Evolutionary conservation across 2,113 vertebrate genomes (phyloP).

Genomic region (Prolemur simus): DNA sequence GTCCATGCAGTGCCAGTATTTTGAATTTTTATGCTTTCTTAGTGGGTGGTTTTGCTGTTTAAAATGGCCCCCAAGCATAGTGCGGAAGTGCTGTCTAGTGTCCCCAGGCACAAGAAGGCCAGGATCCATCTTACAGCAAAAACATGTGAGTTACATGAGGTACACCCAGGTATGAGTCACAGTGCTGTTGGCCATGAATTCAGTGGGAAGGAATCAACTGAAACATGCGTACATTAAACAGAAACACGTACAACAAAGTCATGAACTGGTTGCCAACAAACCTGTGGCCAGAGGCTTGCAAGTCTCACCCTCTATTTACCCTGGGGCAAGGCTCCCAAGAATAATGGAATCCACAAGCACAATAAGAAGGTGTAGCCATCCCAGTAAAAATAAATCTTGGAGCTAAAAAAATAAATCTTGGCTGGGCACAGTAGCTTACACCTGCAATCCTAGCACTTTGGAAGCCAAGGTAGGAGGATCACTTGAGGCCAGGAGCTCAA

Average conservation of each 20-base stretch:
- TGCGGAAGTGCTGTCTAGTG: too few species aligned
- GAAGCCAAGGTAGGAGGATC: too few species aligned
- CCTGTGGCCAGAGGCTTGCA: neutral
- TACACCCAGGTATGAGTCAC: neutral
- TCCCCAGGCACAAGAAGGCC: too few species aligned
- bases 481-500: too few species aligned
- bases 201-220: neutral
- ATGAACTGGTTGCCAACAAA: fast-evolving
- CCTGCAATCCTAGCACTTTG: too few species aligned
- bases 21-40: too few species aligned
- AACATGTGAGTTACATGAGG: neutral
- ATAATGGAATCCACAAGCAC: fast-evolving
- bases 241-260: neutral
- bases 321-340: too few species aligned
- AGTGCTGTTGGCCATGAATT: fast-evolving
- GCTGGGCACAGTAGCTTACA: too few species aligned
- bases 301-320: neutral
- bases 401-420: neutral
- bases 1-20: neutral
- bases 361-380: neutral
- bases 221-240: neutral
- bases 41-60: neutral
- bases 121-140: fast-evolving
- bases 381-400: too few species aligned
- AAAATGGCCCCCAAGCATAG: neutral